Conservation (phyloP, 2,888 invertebrate species). For the Aphidoletes aphidimyza region DNA sequence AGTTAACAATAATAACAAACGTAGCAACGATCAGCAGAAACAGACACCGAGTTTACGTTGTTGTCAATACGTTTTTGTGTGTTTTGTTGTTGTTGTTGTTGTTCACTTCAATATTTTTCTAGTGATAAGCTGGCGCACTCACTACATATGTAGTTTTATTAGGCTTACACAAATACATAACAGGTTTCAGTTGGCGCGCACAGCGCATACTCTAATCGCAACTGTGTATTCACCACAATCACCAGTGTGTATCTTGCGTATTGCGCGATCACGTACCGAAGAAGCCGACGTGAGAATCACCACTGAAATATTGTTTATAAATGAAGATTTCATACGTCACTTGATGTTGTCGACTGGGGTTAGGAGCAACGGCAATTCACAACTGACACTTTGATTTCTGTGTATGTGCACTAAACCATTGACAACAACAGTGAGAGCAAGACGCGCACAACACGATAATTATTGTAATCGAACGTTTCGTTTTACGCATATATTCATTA, state of each 20-base stretch:
- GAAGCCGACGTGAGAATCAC: constrained; percentile 27
- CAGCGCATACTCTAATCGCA: not conserved
- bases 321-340: constrained; percentile 27
- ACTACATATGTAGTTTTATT: not conserved
- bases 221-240: too few relatives aligned
- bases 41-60: not conserved
- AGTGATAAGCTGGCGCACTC: not conserved
- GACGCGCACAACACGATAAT: not conserved
- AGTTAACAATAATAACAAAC: constrained; percentile 27
- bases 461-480: not conserved
- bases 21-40: constrained; percentile 5
- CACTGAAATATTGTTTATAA: constrained; percentile 42
- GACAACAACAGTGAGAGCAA: too few relatives aligned
- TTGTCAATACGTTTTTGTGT: too few relatives aligned
- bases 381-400: too few relatives aligned
- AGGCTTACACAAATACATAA: not conserved
- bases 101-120: not conserved
- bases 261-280: not conserved
- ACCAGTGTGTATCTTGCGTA: too few relatives aligned
- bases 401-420: constrained; percentile 38
- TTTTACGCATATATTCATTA: not conserved
- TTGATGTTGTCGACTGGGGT: not conserved
- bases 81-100: not conserved
- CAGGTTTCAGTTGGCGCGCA: constrained; percentile 1
- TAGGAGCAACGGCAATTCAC: too few relatives aligned